phyloP scores from a whole-genome alignment of 2,888 invertebrate genomes.

The Harpalus rufipes region DNA sequence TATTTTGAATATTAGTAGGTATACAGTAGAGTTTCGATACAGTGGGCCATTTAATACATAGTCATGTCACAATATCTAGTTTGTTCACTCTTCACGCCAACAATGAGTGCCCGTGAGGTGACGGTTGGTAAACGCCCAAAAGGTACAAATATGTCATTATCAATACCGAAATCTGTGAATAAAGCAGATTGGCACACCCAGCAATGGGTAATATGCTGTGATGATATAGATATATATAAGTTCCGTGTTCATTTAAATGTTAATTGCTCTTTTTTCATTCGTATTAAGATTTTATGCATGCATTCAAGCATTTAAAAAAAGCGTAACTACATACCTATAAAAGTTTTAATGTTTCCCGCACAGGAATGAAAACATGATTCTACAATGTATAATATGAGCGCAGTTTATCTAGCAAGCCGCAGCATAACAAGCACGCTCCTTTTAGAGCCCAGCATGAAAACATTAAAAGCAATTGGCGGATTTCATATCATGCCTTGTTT shows the following conservation, averaged over 20 bases:
- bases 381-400: conserved; percentile 25
- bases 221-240: no score
- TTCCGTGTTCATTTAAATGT: not conserved
- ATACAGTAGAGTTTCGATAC: no score
- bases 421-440: conserved; percentile 22
- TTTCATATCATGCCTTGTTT: conserved; percentile 52
- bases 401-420: conserved; percentile 32
- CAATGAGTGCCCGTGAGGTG: no score
- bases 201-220: no score
- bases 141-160: no score
- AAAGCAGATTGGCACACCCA: no score
- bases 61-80: no score
- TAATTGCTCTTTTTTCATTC: not conserved
- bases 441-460: conserved; percentile 33
- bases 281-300: not conserved
- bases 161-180: no score
- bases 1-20: no score
- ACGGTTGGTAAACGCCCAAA: no score
- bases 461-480: conserved; percentile 59
- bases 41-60: no score
- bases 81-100: no score
- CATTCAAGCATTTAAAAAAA: not conserved
- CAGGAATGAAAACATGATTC: conserved; percentile 41
- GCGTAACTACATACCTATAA: not conserved
- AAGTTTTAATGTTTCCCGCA: not conserved